A percentile compares a stretch with the other conserved stretches of the same genome.
These are phyloP conservation scores for Ferrisia virgata DNA, from an alignment of 2,888 invertebrate genomes.

Conservation along the genomic window DNA sequence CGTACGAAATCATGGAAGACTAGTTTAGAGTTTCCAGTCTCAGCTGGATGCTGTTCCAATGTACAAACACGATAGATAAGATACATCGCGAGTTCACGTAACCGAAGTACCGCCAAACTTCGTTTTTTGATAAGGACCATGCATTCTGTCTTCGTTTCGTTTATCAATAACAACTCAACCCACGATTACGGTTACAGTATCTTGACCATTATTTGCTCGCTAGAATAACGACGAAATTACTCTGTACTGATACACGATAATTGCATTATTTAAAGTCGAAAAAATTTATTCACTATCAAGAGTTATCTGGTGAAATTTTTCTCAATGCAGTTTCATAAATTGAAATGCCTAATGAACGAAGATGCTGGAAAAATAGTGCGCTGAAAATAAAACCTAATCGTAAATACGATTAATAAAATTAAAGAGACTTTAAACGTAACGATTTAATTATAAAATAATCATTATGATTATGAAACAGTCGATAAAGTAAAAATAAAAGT, in stretches of 20 bases:
- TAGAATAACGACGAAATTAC: background rate
- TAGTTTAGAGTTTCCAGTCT: too few species aligned
- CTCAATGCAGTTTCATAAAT: too few species aligned
- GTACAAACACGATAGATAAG: background rate
- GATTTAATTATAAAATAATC: slow-evolving; percentile 28
- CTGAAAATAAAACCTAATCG: background rate
- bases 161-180: background rate
- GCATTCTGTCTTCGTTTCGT: background rate
- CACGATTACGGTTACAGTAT: background rate
- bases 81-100: background rate
- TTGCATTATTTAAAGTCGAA: background rate
- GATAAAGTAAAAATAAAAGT: slow-evolving; percentile 22
- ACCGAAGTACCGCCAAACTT: background rate
- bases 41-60: background rate
- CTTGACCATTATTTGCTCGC: background rate
- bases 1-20: background rate
- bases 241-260: background rate
- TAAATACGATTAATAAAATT: background rate
- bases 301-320: background rate
- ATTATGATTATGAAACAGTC: slow-evolving; percentile 28
- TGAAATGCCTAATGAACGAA: background rate
- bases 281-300: background rate
- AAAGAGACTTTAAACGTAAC: background rate
- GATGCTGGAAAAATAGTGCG: background rate
- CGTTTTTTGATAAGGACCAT: background rate